Evolutionary conservation across 2,113 vertebrate genomes (phyloP).

Genomic region (Myiozetetes cayanensis): DNA sequence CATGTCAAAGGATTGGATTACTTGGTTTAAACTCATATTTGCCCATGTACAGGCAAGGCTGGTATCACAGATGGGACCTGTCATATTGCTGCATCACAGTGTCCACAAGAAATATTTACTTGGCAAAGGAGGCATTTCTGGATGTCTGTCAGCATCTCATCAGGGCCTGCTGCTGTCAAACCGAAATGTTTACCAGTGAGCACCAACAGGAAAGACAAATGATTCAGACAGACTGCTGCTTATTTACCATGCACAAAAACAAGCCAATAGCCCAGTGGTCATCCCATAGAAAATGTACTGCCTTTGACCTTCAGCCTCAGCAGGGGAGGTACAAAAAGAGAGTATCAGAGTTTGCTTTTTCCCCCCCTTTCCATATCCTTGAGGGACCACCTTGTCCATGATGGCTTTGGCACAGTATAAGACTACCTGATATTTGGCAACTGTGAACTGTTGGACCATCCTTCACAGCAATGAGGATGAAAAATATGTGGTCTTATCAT

Average conservation of each 20-base stretch:
- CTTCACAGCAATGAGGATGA: neutral
- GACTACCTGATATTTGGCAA: neutral
- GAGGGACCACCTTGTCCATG: neutral
- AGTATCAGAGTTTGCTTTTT: neutral
- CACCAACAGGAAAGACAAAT: neutral
- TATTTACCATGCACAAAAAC: neutral
- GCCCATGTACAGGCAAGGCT: neutral
- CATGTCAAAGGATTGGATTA: neutral
- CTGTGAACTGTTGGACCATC: neutral
- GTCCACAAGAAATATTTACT: conserved; percentile 38
- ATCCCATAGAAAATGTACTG: neutral
- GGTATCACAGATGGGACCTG: neutral
- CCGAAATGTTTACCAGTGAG: neutral
- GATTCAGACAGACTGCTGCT: neutral
- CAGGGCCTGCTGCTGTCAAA: neutral
- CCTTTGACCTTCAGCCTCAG: neutral
- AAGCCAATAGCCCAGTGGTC: neutral
- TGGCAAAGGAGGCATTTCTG: neutral
- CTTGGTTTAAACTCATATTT: neutral
- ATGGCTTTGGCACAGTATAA: neutral
- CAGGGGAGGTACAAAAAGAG: neutral
- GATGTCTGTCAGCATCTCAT: neutral
- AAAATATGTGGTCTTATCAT: neutral
- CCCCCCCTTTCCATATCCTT: neutral
- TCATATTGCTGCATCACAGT: neutral